Base-by-base conservation (phyloP, 2,888 invertebrate species). In the Bellardia bayeri region DNA sequence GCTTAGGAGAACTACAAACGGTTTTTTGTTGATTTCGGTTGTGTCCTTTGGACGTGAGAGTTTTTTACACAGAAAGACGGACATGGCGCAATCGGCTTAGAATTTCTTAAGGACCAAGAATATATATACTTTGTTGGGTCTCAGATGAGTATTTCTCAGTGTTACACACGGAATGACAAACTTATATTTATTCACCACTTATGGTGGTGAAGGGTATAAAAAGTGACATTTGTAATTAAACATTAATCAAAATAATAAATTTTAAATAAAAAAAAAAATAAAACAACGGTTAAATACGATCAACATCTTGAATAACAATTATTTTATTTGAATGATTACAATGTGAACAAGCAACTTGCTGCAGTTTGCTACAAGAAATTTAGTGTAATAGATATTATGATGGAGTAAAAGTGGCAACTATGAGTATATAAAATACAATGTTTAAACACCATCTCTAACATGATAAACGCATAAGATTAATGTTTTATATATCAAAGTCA, bases 261-360 rank as follows among this genome's bases (percentile, higher is more conserved):
- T 45, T 16, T 58, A 63, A 72, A 8, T 8, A 2, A 11, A 33
- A 7, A 58, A 2, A 13, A 33, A 14, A 42, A 58, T 56, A 30
- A 61, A 78, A 68, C 68, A 61, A 61, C 61, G 23, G 72, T 72
- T 37, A 61, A 61, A 63, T 49, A 63, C 33, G 63, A 80, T 82
- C 74, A 74, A 72, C 58, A 75, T 81, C 81, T 45, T 37, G 66
- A 64, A 42, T 71, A 23, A 74, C 72, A 82, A 81, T 23, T 11
- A 63, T 63, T 51, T 64, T 37, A 33, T 63, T 49, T 61, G 58
- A 42, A 64, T 78, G 16, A 30, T 75, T 75, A 16, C 37, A n/a
- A 51, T 9, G 45, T 37, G 16, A 56, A 56, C 16, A 56, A 23
- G 16, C 56, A 56, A 23, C 11, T 56, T 56, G 51, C n/a, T 13